Base-by-base conservation (phyloP, 2,888 invertebrate genomes). In the Philonicus albiceps region DNA sequence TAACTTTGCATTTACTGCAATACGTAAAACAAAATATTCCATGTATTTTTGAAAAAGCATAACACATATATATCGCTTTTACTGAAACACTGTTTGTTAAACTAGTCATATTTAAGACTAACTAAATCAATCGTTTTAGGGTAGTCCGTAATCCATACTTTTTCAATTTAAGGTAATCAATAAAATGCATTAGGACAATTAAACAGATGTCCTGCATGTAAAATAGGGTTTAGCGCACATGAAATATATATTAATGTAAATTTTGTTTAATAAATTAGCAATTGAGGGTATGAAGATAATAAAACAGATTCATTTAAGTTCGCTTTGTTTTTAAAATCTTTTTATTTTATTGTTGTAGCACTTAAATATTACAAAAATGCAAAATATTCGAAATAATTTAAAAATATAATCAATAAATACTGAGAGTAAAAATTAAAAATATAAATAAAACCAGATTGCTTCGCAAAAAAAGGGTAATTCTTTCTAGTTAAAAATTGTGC, bases 311-410 rank as follows among this genome's bases (percentile, higher is more conserved):
- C 34, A 2, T 13, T 34, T 8, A 74, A n/a, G 6, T 74, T 74
- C 74, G 49, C 78, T 78, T 78, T 53, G 53, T 78, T 78, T 27
- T 27, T 78, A 49, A 78, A 74, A 64, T 64, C 19, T 27, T 22
- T 64, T 64, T 64, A 64, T 64, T 64, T 64, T 64, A 64, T 49
- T 78, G 49, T 78, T 78, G 49, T 78, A 78, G 78, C 78, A 49
- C 78, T 78, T 78, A 78, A 37, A 64, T 64, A 64, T 49, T 78
- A 78, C 43, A 78, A 78, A 78, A 78, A 78, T 78, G 78, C 49
- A 78, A 78, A 78, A 49, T n/a, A 30, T 43, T 78, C 49, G 16
- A 27, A 27, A 78, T 64, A 53, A 78, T 43, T 78, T 78, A 78
- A 27, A 78, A 27, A 78, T 40, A 76, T 8, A 40, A n/a, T 34